A percentile compares a stretch with the other conserved stretches of the same genome.
Evolutionary conservation across 2,113 vertebrate genomes (phyloP).

Genomic region (Taurulus bubalis): DNA sequence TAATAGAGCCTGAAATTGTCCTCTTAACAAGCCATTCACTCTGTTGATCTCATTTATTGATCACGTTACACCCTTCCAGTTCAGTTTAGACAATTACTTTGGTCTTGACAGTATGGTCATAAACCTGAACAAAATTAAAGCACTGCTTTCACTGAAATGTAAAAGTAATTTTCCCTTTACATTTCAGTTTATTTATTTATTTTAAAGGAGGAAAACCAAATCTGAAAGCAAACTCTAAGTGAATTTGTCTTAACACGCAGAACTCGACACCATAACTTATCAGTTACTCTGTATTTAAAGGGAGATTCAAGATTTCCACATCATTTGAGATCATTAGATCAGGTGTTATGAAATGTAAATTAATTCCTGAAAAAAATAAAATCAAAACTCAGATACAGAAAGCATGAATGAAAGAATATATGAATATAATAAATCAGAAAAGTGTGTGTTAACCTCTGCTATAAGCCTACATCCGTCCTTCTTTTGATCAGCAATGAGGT

Average conservation of each 20-base stretch:
- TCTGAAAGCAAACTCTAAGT: background rate
- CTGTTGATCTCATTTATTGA: slow-evolving; percentile 67
- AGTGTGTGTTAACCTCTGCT: background rate
- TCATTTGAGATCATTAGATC: background rate
- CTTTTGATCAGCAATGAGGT: slow-evolving; percentile 12
- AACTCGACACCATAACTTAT: background rate
- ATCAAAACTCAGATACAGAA: background rate
- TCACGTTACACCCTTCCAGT: slow-evolving; percentile 31
- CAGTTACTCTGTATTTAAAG: background rate
- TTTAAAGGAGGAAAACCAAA: background rate
- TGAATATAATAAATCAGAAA: background rate
- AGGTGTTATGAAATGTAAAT: background rate
- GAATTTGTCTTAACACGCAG: background rate
- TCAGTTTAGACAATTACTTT: slow-evolving; percentile 25
- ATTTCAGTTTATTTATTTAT: background rate
- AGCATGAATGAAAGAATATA: background rate
- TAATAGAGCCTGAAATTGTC: slow-evolving; percentile 68
- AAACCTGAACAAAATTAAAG: no score
- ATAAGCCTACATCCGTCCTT: background rate
- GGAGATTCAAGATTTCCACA: background rate
- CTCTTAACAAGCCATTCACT: slow-evolving; percentile 46
- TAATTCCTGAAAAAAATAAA: background rate
- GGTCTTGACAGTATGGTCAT: slow-evolving; percentile 2
- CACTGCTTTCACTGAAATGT: background rate
- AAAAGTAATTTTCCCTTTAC: background rate